Percentiles rank a stretch among this genome's conserved stretches.
Conservation (phyloP, 37 sponge, comb jelly and placozoan species). For the Amphimedon queenslandica region DNA sequence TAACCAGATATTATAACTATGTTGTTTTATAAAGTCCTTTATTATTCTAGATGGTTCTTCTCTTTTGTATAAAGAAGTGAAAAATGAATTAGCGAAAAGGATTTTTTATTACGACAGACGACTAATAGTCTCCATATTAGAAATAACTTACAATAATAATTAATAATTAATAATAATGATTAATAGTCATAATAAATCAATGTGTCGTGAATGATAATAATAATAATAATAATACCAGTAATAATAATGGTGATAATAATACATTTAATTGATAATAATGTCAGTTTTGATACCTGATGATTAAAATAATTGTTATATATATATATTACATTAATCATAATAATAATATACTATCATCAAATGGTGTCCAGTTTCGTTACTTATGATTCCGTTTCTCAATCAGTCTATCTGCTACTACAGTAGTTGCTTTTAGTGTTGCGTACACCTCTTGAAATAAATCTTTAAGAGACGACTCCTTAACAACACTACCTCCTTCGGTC, state of each 20-base stretch:
- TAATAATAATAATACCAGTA: neutral
- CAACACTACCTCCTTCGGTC: neutral
- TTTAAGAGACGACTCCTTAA: constrained; percentile 30
- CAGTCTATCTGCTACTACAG: constrained; percentile 66
- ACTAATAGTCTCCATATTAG: neutral
- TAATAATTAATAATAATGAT: neutral
- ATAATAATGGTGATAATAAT: neutral
- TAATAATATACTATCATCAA: no score
- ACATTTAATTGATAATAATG: neutral
- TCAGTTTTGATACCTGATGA: no score
- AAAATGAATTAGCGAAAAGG: neutral
- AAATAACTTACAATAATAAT: neutral
- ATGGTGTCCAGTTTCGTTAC: no score
- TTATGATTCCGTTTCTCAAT: constrained; percentile 16
- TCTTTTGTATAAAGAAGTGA: neutral
- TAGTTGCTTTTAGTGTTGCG: constrained; percentile 52
- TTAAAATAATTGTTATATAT: no score
- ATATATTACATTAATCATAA: no score
- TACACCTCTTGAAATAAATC: constrained; percentile 74
- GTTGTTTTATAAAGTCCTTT: neutral
- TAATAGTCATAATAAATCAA: neutral
- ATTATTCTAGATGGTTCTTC: neutral
- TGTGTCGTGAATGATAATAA: neutral
- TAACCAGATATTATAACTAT: neutral
- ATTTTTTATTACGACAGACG: neutral